These are phyloP conservation scores for Mustelus asterias DNA, from an alignment of 2,113 vertebrate genomes.

Conservation along the genomic window DNA sequence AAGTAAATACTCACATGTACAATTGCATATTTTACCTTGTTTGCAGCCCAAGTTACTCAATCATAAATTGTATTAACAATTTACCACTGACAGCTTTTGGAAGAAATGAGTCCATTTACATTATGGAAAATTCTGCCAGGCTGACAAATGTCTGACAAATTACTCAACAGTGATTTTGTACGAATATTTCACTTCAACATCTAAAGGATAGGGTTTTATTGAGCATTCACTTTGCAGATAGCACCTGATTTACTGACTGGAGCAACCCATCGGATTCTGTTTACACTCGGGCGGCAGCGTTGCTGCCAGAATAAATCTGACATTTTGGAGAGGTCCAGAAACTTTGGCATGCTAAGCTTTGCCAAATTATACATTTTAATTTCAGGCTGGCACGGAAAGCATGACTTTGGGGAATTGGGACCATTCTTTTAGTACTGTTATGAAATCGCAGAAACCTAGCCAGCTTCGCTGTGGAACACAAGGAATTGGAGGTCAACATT, in stretches of 20 bases:
- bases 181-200: not conserved
- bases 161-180: not conserved
- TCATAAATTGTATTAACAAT: not conserved
- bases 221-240: not conserved
- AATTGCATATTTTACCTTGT: not conserved
- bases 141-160: not conserved
- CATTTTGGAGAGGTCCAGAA: constrained; percentile 22
- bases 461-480: not conserved
- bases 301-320: constrained; percentile 3
- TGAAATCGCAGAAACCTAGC: not conserved
- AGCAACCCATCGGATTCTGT: not conserved
- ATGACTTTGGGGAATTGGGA: constrained; percentile 13
- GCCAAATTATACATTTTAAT: not conserved
- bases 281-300: not conserved
- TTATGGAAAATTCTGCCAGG: not conserved
- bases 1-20: not conserved
- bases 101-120: not conserved
- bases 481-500: not conserved
- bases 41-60: not conserved
- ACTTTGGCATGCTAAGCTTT: not conserved
- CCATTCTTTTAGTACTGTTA: not conserved
- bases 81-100: not conserved
- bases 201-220: not conserved
- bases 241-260: not conserved
- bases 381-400: not conserved